Evolutionary conservation across 2,797 vertebrate species (phyloP).

Genomic region (Ataeniobius toweri): DNA sequence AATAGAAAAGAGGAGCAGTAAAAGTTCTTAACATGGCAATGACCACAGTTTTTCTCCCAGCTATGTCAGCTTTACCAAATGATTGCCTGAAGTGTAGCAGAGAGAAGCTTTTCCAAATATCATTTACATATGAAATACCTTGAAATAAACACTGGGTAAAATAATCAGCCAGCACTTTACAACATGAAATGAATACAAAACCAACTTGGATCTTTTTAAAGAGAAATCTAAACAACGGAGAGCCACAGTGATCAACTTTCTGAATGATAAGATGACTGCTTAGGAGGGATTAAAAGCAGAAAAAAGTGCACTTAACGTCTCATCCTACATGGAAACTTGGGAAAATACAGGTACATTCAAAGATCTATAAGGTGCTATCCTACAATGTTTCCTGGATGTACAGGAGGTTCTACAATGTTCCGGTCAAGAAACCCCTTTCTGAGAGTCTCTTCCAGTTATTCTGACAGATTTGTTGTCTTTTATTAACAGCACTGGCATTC

Average conservation of each 20-base stretch:
- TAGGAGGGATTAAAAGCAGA: conserved; percentile 62
- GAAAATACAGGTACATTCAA: conserved; percentile 86
- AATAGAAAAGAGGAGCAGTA: conserved; percentile 61
- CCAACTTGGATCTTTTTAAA: conserved; percentile 37
- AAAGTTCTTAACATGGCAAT: conserved; percentile 46
- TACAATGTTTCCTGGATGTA: conserved; percentile 69
- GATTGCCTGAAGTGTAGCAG: conserved; percentile 18
- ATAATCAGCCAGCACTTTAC: conserved; percentile 23
- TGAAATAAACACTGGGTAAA: conserved; percentile 21
- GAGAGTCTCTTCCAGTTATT: conserved; percentile 24
- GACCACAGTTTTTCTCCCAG: conserved; percentile 45
- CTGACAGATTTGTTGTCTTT: conserved; percentile 18
- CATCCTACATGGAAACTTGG: conserved; percentile 79
- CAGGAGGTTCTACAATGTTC: conserved; percentile 60
- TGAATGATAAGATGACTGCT: conserved; percentile 45
- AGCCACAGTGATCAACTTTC: conserved; percentile 67
- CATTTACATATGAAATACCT: conserved; percentile 30
- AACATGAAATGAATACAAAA: conserved; percentile 36
- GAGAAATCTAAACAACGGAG: conserved; percentile 47
- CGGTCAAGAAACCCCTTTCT: conserved; percentile 49
- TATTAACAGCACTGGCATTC: conserved; percentile 35
- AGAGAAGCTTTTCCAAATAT: conserved; percentile 3
- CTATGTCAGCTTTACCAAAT: conserved; percentile 47
- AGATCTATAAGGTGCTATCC: conserved; percentile 83
- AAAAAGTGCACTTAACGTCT: conserved; percentile 85